Evolutionary conservation across 1,140 invertebrate genomes (phyloP), one percentile per base, ranked within the genome.

Genomic region (Drosophila lacertosa): DNA sequence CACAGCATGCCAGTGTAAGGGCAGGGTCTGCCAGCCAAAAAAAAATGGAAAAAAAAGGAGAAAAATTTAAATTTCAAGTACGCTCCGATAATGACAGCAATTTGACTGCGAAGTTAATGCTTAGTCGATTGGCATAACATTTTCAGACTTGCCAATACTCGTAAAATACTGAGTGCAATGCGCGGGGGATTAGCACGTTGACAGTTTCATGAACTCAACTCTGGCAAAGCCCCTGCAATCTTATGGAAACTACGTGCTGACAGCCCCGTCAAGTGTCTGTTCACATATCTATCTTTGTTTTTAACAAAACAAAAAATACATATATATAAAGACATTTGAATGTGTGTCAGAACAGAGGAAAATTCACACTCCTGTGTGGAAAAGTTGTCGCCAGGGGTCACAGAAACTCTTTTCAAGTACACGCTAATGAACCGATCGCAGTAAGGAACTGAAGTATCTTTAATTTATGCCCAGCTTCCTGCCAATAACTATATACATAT

Each of bases 381-480:
- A 62, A 82, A 63, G 5, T 4, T 11, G 13, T 3, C 2, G 20
- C 1, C 0, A n/a, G 18, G 26, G 26, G 47, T 40, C 37, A 40
- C 58, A 40, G 39, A 1, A 62, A 11, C 16, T 48, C 42, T 10
- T 15, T 69, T 37, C 59, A 69, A 69, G 67, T 59, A 65, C 60
- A 55, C 64, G 55, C 64, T 82, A 81, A 81, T 81, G 68, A 81
- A 67, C 26, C 72, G 63, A 55, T 57, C 45, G 51, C 10, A 9
- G 32, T 50, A 24, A 54, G 37, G 42, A 48, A 48, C 42, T 40
- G 13, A 9, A 48, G 58, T 53, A 35, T 26, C 62, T 83, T 83
- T 68, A 83, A 83, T 83, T 84, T 83, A 79, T 69, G 72, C 35
- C 15, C 13, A 16, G 63, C 64, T 83, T 83, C 80, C 80, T 83